These are phyloP conservation scores for Scytalopus superciliaris DNA, from an alignment of 2,113 vertebrate genomes.

Conservation along the genomic window DNA sequence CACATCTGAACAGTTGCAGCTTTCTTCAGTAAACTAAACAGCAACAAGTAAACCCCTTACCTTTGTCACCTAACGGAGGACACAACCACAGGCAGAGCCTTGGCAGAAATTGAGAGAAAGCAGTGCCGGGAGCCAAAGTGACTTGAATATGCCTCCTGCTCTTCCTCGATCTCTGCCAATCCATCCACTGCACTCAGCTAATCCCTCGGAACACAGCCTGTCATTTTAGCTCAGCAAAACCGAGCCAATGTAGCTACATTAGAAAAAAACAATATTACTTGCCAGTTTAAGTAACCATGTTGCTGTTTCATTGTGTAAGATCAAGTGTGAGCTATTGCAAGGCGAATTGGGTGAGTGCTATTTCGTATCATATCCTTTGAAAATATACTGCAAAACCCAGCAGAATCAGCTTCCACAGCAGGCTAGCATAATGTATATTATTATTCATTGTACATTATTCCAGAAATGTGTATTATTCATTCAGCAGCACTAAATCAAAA, in stretches of 20 bases:
- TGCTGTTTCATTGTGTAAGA: neutral
- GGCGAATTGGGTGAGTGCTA: neutral
- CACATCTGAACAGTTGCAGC: neutral
- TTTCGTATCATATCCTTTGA: neutral
- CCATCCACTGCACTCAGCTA: neutral
- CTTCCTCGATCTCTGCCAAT: neutral
- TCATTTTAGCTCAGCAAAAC: neutral
- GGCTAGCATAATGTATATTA: neutral
- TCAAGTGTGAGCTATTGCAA: neutral
- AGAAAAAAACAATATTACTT: neutral
- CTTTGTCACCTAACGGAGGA: neutral
- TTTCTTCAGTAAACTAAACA: neutral
- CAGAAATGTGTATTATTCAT: neutral
- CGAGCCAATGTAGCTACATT: neutral
- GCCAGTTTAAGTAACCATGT: neutral
- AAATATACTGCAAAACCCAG: neutral
- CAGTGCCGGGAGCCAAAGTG: neutral
- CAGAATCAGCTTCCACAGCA: neutral
- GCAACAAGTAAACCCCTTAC: neutral
- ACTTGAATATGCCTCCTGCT: neutral
- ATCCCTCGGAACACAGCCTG: neutral
- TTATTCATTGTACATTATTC: neutral
- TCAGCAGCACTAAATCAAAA: neutral
- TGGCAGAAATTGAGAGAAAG: neutral
- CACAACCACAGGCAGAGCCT: neutral